Conservation (phyloP, 1,140 invertebrate genomes). For the Dreissena polymorpha region DNA sequence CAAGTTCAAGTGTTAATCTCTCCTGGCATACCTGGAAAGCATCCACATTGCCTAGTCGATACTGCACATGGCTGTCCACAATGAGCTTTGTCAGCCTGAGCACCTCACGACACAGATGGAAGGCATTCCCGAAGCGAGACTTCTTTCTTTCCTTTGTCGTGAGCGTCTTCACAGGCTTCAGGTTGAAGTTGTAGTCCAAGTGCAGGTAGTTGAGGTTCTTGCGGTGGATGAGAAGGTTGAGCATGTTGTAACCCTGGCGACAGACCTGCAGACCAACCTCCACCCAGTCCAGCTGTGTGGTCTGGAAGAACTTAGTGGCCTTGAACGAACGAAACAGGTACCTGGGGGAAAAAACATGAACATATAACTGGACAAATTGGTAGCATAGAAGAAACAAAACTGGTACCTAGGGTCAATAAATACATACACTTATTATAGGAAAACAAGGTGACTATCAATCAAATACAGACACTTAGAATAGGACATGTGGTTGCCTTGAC, state of each 20-base stretch:
- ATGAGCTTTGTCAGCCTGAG: slow-evolving; percentile 98
- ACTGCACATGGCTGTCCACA: slow-evolving; percentile 99
- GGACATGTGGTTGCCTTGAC: too few relatives aligned
- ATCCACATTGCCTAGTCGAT: slow-evolving; percentile 99
- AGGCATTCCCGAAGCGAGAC: slow-evolving; percentile 99
- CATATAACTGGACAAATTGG: neutral
- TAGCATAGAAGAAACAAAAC: too few relatives aligned
- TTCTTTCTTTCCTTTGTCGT: slow-evolving; percentile 99
- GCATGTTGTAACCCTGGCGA: slow-evolving; percentile 99
- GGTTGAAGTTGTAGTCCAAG: slow-evolving; percentile 99
- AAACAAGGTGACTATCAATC: too few relatives aligned
- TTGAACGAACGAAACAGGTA: slow-evolving; percentile 99
- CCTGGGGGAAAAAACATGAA: slow-evolving; percentile 70
- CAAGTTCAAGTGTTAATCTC: too few relatives aligned
- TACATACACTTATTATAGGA: too few relatives aligned
- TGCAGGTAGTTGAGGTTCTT: slow-evolving; percentile 99
- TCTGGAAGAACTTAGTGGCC: slow-evolving; percentile 99
- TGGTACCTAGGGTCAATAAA: too few relatives aligned
- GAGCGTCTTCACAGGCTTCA: slow-evolving; percentile 99
- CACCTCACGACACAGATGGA: slow-evolving; percentile 99
- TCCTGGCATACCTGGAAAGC: slow-evolving; percentile 87
- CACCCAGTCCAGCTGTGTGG: slow-evolving; percentile 99
- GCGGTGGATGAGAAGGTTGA: slow-evolving; percentile 98
- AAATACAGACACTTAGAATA: too few relatives aligned
- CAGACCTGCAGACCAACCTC: slow-evolving; percentile 98